Base-by-base conservation (phyloP, 30 jellyfish, hydroid and myxozoan genomes). In the Mastigias papua region DNA sequence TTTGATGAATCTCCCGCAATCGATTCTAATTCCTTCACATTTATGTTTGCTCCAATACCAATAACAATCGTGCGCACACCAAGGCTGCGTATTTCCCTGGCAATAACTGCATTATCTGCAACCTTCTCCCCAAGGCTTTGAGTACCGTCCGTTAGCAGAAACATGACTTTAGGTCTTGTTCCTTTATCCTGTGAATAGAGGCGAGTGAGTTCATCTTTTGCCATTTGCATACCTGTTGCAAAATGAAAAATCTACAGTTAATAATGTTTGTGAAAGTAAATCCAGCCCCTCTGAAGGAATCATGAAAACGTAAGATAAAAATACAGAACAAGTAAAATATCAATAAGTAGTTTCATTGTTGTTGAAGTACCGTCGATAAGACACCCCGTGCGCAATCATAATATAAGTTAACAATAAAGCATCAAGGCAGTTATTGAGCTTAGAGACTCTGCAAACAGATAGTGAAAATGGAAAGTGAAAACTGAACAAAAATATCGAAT, bases 81-180 rank as follows among this genome's bases (percentile, higher is more conserved):
- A 67, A 73, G 78, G 33, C 51, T 73, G 22, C 94, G 80, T 17
- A 85, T 85, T 71, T 85, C 94, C 21, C 73, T 66, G n/a, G 86
- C 81, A 48, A 85, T 26, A 1, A 48, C 30, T 2, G 75, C 54
- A 23, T 62, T 88, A 48, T 74, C 46, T 1, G 34, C 69, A 8
- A 34, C 65, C 9, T 22, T 76, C 19, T 25, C 65, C 16, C 68
- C 88, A n/a, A 87, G 82, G 46, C 86, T 89, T 34, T 89, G 97
- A 10, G 89, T 61, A 0, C 97, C 97, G 35, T 89, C 97, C 0
- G 97, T 80, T 34, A 89, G 23, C 74, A 89, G 61, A 65, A 89
- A 54, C 33, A 89, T 64, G 19, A 73, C 74, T 69, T 89, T 89
- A 25, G 87, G 89, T 11, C 35, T 69, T 32, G 84, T 72, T 25